Evolutionary conservation across 2,113 vertebrate species (phyloP), one percentile per base, ranked within the genome.

Genomic region (Panthera uncia): DNA sequence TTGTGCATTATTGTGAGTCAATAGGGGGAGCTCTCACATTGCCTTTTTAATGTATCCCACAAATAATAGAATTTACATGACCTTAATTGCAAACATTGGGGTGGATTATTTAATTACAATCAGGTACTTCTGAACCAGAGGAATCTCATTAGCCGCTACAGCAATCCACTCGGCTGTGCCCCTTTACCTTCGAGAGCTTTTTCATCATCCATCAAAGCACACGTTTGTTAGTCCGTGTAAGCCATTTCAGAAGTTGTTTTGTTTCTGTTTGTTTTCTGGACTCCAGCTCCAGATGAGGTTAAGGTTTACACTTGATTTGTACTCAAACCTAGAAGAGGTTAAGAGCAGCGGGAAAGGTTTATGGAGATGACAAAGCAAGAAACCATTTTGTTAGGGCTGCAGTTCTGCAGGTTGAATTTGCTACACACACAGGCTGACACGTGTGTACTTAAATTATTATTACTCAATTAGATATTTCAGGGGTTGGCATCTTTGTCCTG

Each of bases 11-110:
- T 4, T 48, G 15, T 61, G 71, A 97, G 97, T 96, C 97, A 98
- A 98, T 83, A 98, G 98, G 94, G 97, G 97, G 97, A 98, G 97
- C 97, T 98, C 97, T 98, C 97, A 97, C 96, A 97, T 97, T 94
- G 97, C 84, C 84, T 97, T 97, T 96, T 96, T 52, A 23, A 66
- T 68, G 45, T 85, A 15, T 88, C 84, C 91, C 84, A 96, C 88
- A 95, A 95, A 96, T 95, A 94, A 95, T 15, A 95, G 86, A 95
- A 89, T 73, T 96, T 90, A 92, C 15, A 31, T 80, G 48, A 80
- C 63, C 57, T 97, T 98, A 96, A 96, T 94, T 97, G 88, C 80
- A 92, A 98, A 92, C 33, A 91, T 91, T 86, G 25, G 23, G 45
- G 25, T 87, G 33, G 93, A 95, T 95, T 89, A 94, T 66, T 97